Conservation (phyloP, 64 coral and sea anemone genomes). For the Cladopsammia gracilis region DNA sequence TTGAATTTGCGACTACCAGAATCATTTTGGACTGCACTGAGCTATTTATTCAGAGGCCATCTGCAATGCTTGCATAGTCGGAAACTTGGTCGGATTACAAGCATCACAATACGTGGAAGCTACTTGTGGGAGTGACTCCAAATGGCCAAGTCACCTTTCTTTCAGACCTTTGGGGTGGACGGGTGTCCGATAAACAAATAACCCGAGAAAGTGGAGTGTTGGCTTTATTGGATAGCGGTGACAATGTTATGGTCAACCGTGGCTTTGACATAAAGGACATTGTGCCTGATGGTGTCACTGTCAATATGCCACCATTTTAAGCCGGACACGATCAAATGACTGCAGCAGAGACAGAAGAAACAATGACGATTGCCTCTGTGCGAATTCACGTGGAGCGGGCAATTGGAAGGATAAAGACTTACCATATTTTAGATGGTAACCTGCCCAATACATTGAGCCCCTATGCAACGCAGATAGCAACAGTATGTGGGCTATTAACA, state of each 20-base stretch:
- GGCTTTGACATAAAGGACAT: constrained; percentile 37
- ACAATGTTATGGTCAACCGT: constrained; percentile 48
- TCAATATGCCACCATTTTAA: constrained; percentile 61
- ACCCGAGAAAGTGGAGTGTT: constrained; percentile 24
- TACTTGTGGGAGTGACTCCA: constrained; percentile 34
- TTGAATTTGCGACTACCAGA: constrained; percentile 43
- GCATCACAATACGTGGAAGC: constrained; percentile 41
- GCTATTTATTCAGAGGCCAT: constrained; percentile 36
- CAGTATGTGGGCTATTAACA: constrained; percentile 8
- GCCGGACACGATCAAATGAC: constrained; percentile 2
- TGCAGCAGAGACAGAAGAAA: constrained; percentile 37
- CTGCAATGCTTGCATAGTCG: not conserved
- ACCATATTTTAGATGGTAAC: constrained; percentile 50
- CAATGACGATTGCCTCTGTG: constrained; percentile 46
- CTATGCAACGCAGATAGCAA: constrained; percentile 23
- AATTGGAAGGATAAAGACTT: constrained; percentile 46
- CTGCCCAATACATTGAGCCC: constrained; percentile 28
- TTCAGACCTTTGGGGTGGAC: constrained; percentile 27
- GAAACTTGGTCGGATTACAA: constrained; percentile 16
- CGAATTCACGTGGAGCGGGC: constrained; percentile 30
- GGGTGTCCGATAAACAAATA: constrained; percentile 27
- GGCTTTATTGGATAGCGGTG: constrained; percentile 10
- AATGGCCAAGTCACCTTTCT: constrained; percentile 46
- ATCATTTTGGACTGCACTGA: constrained; percentile 55
- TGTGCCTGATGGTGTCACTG: constrained; percentile 28